Evolutionary conservation across 2,888 invertebrate species (phyloP).

Genomic region (Agonopterix arenella): DNA sequence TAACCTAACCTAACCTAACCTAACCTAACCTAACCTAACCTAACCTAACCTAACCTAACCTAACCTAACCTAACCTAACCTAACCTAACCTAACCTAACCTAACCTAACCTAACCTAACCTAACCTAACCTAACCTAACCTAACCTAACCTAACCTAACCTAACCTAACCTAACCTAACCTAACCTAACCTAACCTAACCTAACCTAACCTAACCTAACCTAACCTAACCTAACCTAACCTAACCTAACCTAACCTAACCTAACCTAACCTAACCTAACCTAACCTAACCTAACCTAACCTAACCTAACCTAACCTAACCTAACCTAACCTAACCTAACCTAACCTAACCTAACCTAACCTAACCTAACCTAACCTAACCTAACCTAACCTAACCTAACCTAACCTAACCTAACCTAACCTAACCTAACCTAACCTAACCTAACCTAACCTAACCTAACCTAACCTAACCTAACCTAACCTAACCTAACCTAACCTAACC

Average conservation of each 20-base stretch:
- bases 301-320: constrained; percentile 5
- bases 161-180: constrained; percentile 5
- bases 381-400: constrained; percentile 6
- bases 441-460: constrained; percentile 6
- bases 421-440: constrained; percentile 6
- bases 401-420: constrained; percentile 6
- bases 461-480: constrained; percentile 6
- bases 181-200: constrained; percentile 5
- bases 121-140: constrained; percentile 5
- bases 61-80: constrained; percentile 5
- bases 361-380: constrained; percentile 6
- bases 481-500: constrained; percentile 6
- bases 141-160: constrained; percentile 5
- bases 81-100: constrained; percentile 5
- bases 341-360: constrained; percentile 6
- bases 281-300: constrained; percentile 5
- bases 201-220: constrained; percentile 5
- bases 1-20: constrained; percentile 5
- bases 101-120: constrained; percentile 5
- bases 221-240: constrained; percentile 5
- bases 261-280: constrained; percentile 5
- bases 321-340: constrained; percentile 6
- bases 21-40: constrained; percentile 5
- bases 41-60: constrained; percentile 5
- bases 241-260: constrained; percentile 5